Conservation (phyloP, 2,797 vertebrate genomes). For the Danio kyathit region DNA sequence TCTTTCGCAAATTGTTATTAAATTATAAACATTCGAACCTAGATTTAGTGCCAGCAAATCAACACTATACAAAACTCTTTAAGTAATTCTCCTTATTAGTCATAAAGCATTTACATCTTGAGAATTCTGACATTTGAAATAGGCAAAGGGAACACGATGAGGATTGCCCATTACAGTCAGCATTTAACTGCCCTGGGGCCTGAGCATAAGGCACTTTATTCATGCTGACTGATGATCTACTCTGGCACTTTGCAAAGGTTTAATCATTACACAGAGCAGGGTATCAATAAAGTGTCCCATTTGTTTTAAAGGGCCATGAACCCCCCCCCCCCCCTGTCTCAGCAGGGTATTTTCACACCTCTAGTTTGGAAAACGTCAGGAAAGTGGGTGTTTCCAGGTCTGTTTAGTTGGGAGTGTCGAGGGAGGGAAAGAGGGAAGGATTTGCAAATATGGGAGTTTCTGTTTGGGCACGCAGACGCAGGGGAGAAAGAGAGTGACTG, state of each 20-base stretch:
- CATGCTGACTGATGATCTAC: background rate
- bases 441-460: too few relatives aligned
- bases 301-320: too few relatives aligned
- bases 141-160: background rate
- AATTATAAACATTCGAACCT: too few relatives aligned
- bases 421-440: too few relatives aligned
- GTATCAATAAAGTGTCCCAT: constrained; percentile 21
- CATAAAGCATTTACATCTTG: background rate
- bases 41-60: background rate
- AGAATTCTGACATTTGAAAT: background rate
- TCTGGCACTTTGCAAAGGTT: background rate
- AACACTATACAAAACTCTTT: background rate
- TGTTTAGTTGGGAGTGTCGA: too few relatives aligned
- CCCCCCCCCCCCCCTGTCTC: too few relatives aligned
- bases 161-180: background rate
- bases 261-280: constrained; percentile 14
- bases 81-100: background rate
- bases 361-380: too few relatives aligned
- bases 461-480: too few relatives aligned
- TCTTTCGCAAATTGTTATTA: too few relatives aligned
- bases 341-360: too few relatives aligned
- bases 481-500: too few relatives aligned
- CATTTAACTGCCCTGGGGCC: background rate
- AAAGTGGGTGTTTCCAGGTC: too few relatives aligned
- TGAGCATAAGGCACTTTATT: background rate